phyloP scores from a whole-genome alignment of 2,888 invertebrate genomes.

The Rosalia funebris region DNA sequence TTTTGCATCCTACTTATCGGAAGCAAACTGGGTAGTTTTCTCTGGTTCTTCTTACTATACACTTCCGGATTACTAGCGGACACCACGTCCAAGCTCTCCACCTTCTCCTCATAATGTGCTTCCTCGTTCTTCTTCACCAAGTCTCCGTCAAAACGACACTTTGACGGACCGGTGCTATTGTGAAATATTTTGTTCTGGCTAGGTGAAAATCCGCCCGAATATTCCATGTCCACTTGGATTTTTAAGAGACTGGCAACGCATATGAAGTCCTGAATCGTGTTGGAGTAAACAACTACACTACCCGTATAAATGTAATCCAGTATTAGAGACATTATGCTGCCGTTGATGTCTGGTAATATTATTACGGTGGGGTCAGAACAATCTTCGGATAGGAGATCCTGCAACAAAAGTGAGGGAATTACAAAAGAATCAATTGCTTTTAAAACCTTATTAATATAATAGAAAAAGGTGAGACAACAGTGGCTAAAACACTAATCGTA shows the following conservation, averaged over 20 bases:
- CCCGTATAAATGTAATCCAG: constrained; percentile 78
- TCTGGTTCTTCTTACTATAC: constrained; percentile 41
- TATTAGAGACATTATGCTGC: constrained; percentile 71
- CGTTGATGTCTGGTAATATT: constrained; percentile 73
- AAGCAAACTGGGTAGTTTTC: constrained; percentile 56
- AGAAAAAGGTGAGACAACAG: too few relatives aligned
- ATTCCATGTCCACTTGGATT: constrained; percentile 49
- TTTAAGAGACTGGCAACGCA: constrained; percentile 65
- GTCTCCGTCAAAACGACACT: constrained; percentile 23
- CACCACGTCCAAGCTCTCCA: constrained; percentile 11
- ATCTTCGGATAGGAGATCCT: constrained; percentile 56
- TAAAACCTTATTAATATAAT: too few relatives aligned
- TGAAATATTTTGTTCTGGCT: background rate
- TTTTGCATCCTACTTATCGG: constrained; percentile 46
- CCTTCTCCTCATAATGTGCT: constrained; percentile 11
- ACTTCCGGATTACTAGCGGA: constrained; percentile 23
- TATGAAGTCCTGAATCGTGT: constrained; percentile 70
- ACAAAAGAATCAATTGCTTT: too few relatives aligned
- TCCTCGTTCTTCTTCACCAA: constrained; percentile 39
- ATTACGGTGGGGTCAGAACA: constrained; percentile 70
- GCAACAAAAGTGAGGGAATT: too few relatives aligned
- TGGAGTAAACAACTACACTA: constrained; percentile 69
- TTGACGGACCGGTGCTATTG: background rate
- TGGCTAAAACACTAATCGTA: too few relatives aligned
- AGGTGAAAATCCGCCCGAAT: background rate